Evolutionary conservation across 2,888 invertebrate genomes (phyloP).

Genomic region (Melitaea athalia): DNA sequence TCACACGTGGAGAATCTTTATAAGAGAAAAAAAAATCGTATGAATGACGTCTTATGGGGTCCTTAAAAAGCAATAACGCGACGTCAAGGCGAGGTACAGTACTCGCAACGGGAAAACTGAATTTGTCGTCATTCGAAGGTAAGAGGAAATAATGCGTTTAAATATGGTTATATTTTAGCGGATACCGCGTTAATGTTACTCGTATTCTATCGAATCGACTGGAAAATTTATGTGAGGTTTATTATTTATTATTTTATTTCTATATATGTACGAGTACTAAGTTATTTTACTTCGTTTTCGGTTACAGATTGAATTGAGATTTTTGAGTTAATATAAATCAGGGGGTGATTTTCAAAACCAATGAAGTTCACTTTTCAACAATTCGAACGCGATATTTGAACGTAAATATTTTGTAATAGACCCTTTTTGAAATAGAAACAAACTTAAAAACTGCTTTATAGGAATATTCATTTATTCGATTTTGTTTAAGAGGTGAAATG

Average conservation of each 20-base stretch:
- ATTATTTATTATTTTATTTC: neutral
- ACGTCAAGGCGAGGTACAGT: slow-evolving; percentile 35
- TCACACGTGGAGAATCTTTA: slow-evolving; percentile 19
- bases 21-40: slow-evolving; percentile 15
- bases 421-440: too few relatives aligned
- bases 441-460: too few relatives aligned
- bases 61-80: slow-evolving; percentile 45
- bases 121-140: slow-evolving; percentile 46
- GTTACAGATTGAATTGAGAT: too few relatives aligned
- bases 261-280: neutral
- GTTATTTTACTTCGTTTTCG: too few relatives aligned
- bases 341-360: too few relatives aligned
- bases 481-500: too few relatives aligned
- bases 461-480: too few relatives aligned
- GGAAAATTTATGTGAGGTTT: neutral
- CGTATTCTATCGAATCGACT: neutral
- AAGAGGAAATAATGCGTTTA: slow-evolving; percentile 1
- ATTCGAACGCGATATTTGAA: too few relatives aligned
- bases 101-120: slow-evolving; percentile 62
- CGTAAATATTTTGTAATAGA: too few relatives aligned
- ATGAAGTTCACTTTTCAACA: too few relatives aligned
- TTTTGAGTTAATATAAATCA: too few relatives aligned
- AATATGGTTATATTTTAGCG: slow-evolving; percentile 7
- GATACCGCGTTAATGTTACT: neutral
- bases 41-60: slow-evolving; percentile 29